Evolutionary conservation across 2,797 vertebrate species (phyloP).

Genomic region (Myoxocephalus aenaeus): DNA sequence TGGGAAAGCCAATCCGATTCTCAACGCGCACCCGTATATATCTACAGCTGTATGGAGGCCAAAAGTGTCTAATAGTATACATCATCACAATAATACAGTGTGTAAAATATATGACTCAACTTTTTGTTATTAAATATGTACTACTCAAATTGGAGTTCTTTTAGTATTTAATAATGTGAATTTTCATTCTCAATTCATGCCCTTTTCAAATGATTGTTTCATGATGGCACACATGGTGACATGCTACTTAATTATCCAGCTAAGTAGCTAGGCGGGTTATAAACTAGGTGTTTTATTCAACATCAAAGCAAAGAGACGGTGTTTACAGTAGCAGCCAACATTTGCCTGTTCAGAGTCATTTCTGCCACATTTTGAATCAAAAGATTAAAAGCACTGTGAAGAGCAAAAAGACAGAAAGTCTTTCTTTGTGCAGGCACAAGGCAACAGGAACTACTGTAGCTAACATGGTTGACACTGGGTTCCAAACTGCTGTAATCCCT

Average conservation of each 20-base stretch:
- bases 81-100: neutral
- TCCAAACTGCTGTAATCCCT: neutral
- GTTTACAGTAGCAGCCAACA: neutral
- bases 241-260: neutral
- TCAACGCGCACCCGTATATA: neutral
- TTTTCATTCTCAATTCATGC: neutral
- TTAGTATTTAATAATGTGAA: neutral
- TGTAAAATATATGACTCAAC: neutral
- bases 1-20: neutral
- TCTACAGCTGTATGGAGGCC: neutral
- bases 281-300: neutral
- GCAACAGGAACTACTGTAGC: too few relatives aligned
- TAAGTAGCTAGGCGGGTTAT: neutral
- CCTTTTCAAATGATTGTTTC: neutral
- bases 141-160: neutral
- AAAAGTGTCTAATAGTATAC: neutral
- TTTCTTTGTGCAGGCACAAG: neutral
- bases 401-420: neutral
- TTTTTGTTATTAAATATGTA: neutral
- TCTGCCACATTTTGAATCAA: neutral
- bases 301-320: neutral
- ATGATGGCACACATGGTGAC: neutral
- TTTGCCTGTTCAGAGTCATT: neutral
- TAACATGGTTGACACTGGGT: neutral
- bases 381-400: neutral